Conservation (phyloP, 2,888 invertebrate genomes). For the Protodeltote pygarga region DNA sequence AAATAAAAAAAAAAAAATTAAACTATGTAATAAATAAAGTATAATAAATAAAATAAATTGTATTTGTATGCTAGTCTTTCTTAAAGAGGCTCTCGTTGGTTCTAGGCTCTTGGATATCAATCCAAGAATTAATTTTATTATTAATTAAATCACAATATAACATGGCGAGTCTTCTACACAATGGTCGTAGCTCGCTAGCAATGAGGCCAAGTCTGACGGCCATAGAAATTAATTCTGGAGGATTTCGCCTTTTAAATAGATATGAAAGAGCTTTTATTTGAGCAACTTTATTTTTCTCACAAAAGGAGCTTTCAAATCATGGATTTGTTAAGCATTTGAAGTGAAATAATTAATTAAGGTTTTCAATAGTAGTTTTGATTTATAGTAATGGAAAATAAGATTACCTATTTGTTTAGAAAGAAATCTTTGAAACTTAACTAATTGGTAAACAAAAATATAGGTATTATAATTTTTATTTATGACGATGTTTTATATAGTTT, state of each 20-base stretch:
- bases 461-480: too few relatives aligned
- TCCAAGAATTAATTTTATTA: too few relatives aligned
- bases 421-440: neutral
- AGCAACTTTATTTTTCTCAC: constrained; percentile 42
- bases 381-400: constrained; percentile 13
- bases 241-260: constrained; percentile 36
- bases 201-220: neutral
- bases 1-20: too few relatives aligned
- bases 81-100: too few relatives aligned
- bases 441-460: too few relatives aligned
- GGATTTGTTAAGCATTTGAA: constrained; percentile 27
- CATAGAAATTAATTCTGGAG: constrained; percentile 38
- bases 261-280: constrained; percentile 37
- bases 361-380: constrained; percentile 8
- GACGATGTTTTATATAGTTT: too few relatives aligned
- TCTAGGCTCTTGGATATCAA: too few relatives aligned
- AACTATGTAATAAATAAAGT: too few relatives aligned
- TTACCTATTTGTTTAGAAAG: neutral
- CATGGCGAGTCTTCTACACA: neutral
- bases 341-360: constrained; percentile 38
- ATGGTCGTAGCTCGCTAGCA: constrained; percentile 6
- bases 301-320: constrained; percentile 34
- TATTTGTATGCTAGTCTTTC: too few relatives aligned
- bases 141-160: too few relatives aligned
- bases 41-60: too few relatives aligned